A percentile compares a stretch with the other conserved stretches of the same genome.
These are phyloP conservation scores for Pollenia labialis DNA, from an alignment of 2,888 invertebrate genomes.

Conservation along the genomic window DNA sequence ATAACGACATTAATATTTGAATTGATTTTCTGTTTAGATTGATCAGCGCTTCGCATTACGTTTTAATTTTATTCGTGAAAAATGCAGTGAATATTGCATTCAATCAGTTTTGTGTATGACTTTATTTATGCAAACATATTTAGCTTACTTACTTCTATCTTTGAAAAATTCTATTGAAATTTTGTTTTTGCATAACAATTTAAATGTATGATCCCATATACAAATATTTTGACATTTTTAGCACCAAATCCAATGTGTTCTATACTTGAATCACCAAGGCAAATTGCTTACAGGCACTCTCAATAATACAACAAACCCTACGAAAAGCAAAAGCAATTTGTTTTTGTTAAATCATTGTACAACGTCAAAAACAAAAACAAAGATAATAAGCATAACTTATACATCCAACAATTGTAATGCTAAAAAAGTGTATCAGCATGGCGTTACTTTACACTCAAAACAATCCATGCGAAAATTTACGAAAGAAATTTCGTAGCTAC, in stretches of 20 bases:
- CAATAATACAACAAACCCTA: background rate
- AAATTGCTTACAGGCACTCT: background rate
- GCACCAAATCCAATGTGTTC: background rate
- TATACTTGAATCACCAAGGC: slow-evolving; percentile 10
- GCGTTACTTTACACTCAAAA: too few species aligned
- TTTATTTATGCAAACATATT: slow-evolving; percentile 2
- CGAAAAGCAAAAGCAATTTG: too few species aligned
- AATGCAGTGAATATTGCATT: slow-evolving; percentile 15
- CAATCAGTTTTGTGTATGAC: background rate
- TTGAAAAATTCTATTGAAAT: background rate
- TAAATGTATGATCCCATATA: slow-evolving; percentile 2
- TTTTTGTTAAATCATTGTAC: too few species aligned
- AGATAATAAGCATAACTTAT: too few species aligned
- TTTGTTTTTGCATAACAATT: background rate
- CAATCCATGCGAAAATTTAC: too few species aligned
- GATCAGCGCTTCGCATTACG: slow-evolving; percentile 49
- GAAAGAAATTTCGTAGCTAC: too few species aligned
- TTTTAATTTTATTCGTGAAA: background rate
- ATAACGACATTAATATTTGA: slow-evolving; percentile 34
- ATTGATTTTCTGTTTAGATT: slow-evolving; percentile 44
- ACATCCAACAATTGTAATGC: too few species aligned
- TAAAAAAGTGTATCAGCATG: too few species aligned
- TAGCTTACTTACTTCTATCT: background rate
- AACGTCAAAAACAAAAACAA: too few species aligned
- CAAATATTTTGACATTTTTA: slow-evolving; percentile 24